Conservation (phyloP, 1,140 invertebrate genomes). For the Brachionus angularis region DNA sequence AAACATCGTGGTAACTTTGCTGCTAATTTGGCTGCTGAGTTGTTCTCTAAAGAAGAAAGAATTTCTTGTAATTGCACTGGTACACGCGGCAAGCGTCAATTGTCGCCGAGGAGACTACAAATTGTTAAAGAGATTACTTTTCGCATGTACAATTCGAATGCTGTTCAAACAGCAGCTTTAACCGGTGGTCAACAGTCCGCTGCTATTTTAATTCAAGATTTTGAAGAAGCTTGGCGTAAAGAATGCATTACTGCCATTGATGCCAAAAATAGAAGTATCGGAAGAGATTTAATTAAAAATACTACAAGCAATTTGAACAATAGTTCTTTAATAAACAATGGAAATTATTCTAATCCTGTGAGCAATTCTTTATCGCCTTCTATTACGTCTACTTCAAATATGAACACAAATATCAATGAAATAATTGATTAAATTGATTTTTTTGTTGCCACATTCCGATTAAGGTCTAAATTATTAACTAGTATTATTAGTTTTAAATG, state of each 20-base stretch:
- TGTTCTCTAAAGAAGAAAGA: conserved; percentile 23
- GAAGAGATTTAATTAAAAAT: conserved; percentile 16
- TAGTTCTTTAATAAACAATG: too few species aligned
- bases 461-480: too few species aligned
- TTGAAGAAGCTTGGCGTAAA: conserved; percentile 36
- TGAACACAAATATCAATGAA: too few species aligned
- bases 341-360: too few species aligned
- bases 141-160: conserved; percentile 11
- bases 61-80: conserved; percentile 28
- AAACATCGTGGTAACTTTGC: conserved; percentile 31
- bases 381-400: too few species aligned
- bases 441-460: too few species aligned
- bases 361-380: too few species aligned
- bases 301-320: too few species aligned
- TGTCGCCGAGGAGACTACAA: not conserved
- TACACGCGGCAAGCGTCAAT: conserved; percentile 1
- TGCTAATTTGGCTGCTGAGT: conserved; percentile 7
- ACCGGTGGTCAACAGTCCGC: conserved; percentile 19
- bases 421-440: too few species aligned
- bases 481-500: too few species aligned
- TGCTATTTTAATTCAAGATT: not conserved
- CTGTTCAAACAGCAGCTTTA: not conserved
- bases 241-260: conserved; percentile 30
- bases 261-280: conserved; percentile 34
- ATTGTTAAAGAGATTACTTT: conserved; percentile 29